Percentiles rank a stretch among this genome's conserved stretches.
Conservation (phyloP, 2,888 invertebrate genomes). For the Panopea generosa region DNA sequence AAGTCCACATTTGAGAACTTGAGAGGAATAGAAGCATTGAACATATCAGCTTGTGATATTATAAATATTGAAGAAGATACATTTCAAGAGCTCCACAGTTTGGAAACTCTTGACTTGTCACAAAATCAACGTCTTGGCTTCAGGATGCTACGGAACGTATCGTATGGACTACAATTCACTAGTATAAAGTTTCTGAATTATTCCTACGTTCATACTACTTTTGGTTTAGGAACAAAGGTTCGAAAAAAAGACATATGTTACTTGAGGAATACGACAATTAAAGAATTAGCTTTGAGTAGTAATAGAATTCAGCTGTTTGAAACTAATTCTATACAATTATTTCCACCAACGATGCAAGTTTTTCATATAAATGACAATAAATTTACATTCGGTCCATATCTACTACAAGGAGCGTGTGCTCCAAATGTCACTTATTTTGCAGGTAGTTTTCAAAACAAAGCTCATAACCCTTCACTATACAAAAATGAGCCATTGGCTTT, state of each 20-base stretch:
- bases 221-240: conserved; percentile 31
- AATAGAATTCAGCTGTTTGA: conserved; percentile 36
- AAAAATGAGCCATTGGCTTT: conserved; percentile 13
- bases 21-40: not conserved
- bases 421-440: not conserved
- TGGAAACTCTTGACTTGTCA: conserved; percentile 37
- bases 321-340: conserved; percentile 12
- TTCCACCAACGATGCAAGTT: conserved; percentile 26
- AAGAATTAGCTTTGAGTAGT: conserved; percentile 25
- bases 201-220: conserved; percentile 34
- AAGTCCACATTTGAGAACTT: conserved; percentile 4
- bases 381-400: conserved; percentile 43
- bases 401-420: conserved; percentile 29
- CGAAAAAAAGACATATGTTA: conserved; percentile 40
- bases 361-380: conserved; percentile 35
- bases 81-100: not conserved
- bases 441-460: conserved; percentile 7
- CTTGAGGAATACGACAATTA: conserved; percentile 38
- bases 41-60: not conserved
- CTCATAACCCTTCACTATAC: conserved; percentile 6
- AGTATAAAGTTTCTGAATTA: conserved; percentile 33
- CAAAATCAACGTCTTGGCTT: conserved; percentile 40
- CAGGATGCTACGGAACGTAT: conserved; percentile 21
- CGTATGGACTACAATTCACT: conserved; percentile 48
- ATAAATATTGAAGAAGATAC: not conserved